Conservation (phyloP, 2,797 vertebrate genomes). For the Pygocentrus nattereri region DNA sequence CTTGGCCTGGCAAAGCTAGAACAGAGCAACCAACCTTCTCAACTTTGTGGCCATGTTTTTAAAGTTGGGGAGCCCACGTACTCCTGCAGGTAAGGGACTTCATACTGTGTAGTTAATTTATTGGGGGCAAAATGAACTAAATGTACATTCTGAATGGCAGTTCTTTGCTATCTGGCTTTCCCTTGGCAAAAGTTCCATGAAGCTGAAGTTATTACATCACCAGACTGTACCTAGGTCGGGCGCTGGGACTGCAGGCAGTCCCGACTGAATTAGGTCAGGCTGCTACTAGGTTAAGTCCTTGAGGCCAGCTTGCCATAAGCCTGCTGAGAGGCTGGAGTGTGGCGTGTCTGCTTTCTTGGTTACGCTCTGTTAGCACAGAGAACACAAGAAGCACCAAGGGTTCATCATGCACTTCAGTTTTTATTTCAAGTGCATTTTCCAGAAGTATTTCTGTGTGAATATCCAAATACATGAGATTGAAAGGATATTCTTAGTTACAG, state of each 20-base stretch:
- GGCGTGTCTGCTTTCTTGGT: neutral
- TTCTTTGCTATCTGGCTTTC: neutral
- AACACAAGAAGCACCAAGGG: neutral
- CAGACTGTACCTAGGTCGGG: neutral
- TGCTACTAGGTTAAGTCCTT: conserved; percentile 47
- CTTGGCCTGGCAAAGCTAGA: conserved; percentile 89
- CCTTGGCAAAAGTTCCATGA: neutral
- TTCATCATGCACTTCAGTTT: no score
- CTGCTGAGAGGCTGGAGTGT: conserved; percentile 24
- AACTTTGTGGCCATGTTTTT: conserved; percentile 95
- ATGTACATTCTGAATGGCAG: neutral
- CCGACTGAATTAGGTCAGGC: conserved; percentile 45
- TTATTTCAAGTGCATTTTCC: neutral
- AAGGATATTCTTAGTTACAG: neutral
- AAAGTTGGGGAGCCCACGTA: conserved; percentile 97
- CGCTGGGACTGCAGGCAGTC: neutral
- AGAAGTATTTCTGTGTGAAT: neutral
- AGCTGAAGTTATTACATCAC: neutral
- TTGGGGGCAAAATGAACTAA: neutral
- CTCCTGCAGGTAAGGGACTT: conserved; percentile 90
- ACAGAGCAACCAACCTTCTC: conserved; percentile 90
- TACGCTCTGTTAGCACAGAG: neutral
- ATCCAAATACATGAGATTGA: neutral
- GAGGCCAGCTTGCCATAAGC: conserved; percentile 49
- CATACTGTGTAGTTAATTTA: no score